A percentile compares a stretch with the other conserved stretches of the same genome.
These are phyloP conservation scores for Stegostoma tigrinum DNA, from an alignment of 2,113 vertebrate species.

Conservation along the genomic window DNA sequence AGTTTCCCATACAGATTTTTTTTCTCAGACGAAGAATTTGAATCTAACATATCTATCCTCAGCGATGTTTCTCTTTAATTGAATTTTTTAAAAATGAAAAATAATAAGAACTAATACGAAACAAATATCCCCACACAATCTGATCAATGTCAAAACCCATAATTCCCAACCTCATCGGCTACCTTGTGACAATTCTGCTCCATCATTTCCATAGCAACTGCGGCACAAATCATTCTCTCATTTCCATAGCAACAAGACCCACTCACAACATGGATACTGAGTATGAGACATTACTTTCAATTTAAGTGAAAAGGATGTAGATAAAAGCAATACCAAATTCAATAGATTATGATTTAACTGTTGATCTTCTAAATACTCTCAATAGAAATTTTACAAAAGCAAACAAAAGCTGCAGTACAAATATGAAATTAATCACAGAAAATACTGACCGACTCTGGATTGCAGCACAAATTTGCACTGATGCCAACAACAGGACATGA, in stretches of 20 bases:
- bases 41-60: neutral
- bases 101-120: neutral
- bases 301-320: neutral
- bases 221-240: neutral
- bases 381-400: neutral
- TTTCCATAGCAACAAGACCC: conserved; percentile 23
- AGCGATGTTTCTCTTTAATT: neutral
- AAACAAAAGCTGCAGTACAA: neutral
- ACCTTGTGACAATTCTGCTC: neutral
- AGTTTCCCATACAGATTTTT: neutral
- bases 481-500: neutral
- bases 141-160: neutral
- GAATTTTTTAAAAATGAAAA: conserved; percentile 14
- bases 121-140: neutral
- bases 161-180: conserved; percentile 14
- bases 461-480: neutral
- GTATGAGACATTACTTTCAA: neutral
- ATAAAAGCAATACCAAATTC: neutral
- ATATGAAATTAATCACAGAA: neutral
- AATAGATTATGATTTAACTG: neutral
- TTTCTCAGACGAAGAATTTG: neutral
- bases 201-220: conserved; percentile 27
- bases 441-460: neutral
- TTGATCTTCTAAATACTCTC: neutral
- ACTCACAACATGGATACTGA: neutral